phyloP scores from a whole-genome alignment of 2,888 invertebrate genomes.

The Lasioglossum calceatum region DNA sequence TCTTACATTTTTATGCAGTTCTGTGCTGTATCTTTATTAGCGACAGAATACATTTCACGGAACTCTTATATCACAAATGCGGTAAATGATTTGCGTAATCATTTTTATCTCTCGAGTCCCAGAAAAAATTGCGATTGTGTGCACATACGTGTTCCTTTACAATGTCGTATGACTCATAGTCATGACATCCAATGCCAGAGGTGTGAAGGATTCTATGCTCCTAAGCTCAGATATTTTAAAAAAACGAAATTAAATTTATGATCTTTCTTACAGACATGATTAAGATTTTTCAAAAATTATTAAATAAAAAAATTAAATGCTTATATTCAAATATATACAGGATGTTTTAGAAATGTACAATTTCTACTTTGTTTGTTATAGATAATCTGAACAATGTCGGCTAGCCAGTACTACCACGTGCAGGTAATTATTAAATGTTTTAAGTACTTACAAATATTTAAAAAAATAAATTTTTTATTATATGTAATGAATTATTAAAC shows the following conservation, averaged over 20 bases:
- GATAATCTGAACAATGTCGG: conserved; percentile 69
- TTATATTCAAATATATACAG: background rate
- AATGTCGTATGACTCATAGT: background rate
- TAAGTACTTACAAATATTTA: background rate
- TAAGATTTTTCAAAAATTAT: background rate
- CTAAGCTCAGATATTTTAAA: background rate
- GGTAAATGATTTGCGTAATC: background rate
- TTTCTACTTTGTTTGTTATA: conserved; percentile 45
- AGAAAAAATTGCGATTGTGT: background rate
- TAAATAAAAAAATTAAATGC: background rate
- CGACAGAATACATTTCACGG: background rate
- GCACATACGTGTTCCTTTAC: background rate
- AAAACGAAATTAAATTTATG: background rate
- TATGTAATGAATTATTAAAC: no score
- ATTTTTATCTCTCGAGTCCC: background rate
- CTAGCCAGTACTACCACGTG: conserved; percentile 77
- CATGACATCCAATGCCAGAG: background rate
- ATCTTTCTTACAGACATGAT: background rate
- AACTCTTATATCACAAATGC: background rate
- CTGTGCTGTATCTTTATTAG: background rate
- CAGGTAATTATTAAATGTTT: conserved; percentile 73
- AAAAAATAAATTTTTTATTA: background rate
- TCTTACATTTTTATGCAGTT: background rate
- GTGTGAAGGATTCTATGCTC: background rate
- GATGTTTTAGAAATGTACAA: background rate